Base-by-base conservation (phyloP, 1,140 invertebrate genomes). In the Eupeodes corollae region DNA sequence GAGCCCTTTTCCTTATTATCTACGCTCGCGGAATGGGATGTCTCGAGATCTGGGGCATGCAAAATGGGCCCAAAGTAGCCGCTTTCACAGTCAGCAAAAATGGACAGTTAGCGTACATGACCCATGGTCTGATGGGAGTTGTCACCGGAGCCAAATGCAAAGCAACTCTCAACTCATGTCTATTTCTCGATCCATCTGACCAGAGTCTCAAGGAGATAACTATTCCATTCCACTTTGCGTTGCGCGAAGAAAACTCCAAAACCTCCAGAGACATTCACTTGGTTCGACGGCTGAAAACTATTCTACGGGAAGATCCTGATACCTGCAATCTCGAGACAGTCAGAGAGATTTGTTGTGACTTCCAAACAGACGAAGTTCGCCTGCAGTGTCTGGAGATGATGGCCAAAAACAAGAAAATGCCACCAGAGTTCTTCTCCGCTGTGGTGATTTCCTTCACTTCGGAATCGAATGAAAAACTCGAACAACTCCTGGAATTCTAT, bases 211-310 rank as follows among this genome's bases (percentile, higher is more conserved):
- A 86, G 63, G 83, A 86, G 58, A 76, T 96, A 47, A 72, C 75
- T 43, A 83, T 95, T 56, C 92, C 91, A 13, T 97, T 95, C 67
- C 91, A 95, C 68, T 85, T 84, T 67, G 79, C 85, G 5, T 68
- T 91, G n/a, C 83, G 83, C 60, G 89, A 85, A 54, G 87, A 86
- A 68, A 89, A 88, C 68, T 90, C 86, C 50, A 83, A 86, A 57
- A 78, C 84, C 55, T 84, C 89, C 1, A 77, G 86, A 55, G 91
- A 95, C 68, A 76, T 93, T 37, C 88, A 94, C 71, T 69, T 92
- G 34, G 73, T 93, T 41, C 84, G 86, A 57, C 83, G 86, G 55
- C 61, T 90, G n/a, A 80, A 83, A 55, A 77, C 76, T 33, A 72
- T 79, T 52, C 64, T 88, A 9, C 79, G 80, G 52, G 34, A 54